Percentiles rank a stretch among this genome's conserved stretches.
phyloP scores from a whole-genome alignment of 2,888 invertebrate genomes.

The Xanthia icteritia region DNA sequence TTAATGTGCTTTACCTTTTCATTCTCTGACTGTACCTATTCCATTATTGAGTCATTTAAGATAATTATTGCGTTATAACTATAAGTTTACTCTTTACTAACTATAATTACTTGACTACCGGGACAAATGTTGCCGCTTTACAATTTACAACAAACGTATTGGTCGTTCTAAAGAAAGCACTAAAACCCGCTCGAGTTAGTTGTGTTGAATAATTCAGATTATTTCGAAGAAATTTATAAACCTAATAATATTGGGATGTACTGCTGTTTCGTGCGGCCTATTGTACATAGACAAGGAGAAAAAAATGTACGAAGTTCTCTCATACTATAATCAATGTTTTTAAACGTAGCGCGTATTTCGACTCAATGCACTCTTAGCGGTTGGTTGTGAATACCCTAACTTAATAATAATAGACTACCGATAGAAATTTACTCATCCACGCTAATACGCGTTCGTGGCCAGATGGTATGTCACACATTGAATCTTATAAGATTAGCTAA shows the following conservation, averaged over 20 bases:
- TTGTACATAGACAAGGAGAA: not conserved
- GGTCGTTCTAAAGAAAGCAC: not conserved
- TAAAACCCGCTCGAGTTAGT: not conserved
- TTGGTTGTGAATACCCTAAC: conserved; percentile 18
- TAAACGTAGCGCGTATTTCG: not conserved
- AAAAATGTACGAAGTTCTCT: not conserved
- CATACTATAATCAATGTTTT: not conserved
- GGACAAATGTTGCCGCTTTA: not conserved
- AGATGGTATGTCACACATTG: not conserved
- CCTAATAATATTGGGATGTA: not conserved
- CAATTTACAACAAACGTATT: not conserved
- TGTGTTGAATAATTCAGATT: not conserved
- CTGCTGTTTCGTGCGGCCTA: not conserved
- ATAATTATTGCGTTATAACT: not conserved
- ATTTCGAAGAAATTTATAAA: not conserved
- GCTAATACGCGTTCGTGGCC: not conserved
- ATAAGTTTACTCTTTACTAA: not conserved
- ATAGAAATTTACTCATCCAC: not conserved
- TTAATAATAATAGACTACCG: not conserved
- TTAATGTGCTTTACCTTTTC: conserved; percentile 19
- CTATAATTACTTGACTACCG: conserved; percentile 2
- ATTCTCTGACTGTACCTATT: conserved; percentile 20
- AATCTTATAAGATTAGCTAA: not conserved
- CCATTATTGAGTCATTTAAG: conserved; percentile 5
- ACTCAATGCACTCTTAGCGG: not conserved